These are phyloP conservation scores for Rhagologus leucostigma DNA, from an alignment of 2,113 vertebrate genomes.

Conservation along the genomic window DNA sequence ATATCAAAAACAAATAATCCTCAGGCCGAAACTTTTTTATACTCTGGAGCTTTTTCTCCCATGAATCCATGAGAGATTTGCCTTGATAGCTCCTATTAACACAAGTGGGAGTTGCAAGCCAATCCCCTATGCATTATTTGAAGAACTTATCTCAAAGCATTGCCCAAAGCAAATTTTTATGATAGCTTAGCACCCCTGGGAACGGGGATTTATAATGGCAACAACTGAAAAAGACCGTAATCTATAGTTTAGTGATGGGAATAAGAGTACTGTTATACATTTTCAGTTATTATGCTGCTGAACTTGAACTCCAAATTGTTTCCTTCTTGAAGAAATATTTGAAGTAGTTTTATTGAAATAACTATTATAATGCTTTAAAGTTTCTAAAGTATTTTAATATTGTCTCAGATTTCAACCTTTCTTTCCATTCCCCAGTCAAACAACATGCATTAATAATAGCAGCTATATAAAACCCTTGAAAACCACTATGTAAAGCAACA, in stretches of 20 bases:
- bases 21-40: neutral
- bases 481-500: neutral
- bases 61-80: slow-evolving; percentile 38
- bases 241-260: slow-evolving; percentile 53
- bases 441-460: slow-evolving; percentile 2
- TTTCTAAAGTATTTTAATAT: slow-evolving; percentile 42
- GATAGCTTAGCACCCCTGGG: slow-evolving; percentile 31
- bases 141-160: slow-evolving; percentile 59
- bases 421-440: neutral
- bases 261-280: slow-evolving; percentile 10
- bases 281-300: slow-evolving; percentile 50
- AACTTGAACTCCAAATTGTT: slow-evolving; percentile 62
- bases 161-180: slow-evolving; percentile 60
- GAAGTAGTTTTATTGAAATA: slow-evolving; percentile 54
- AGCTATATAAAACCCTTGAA: neutral
- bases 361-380: slow-evolving; percentile 41
- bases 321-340: slow-evolving; percentile 62
- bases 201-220: slow-evolving; percentile 51
- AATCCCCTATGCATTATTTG: slow-evolving; percentile 47
- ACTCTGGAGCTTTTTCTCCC: slow-evolving; percentile 34
- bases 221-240: slow-evolving; percentile 53
- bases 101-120: slow-evolving; percentile 40
- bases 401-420: slow-evolving; percentile 35
- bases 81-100: slow-evolving; percentile 39
- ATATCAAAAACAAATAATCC: slow-evolving; percentile 46